A percentile compares a stretch with the other conserved stretches of the same genome.
Conservation (phyloP, 2,888 invertebrate species). For the Brachyptera putata region DNA sequence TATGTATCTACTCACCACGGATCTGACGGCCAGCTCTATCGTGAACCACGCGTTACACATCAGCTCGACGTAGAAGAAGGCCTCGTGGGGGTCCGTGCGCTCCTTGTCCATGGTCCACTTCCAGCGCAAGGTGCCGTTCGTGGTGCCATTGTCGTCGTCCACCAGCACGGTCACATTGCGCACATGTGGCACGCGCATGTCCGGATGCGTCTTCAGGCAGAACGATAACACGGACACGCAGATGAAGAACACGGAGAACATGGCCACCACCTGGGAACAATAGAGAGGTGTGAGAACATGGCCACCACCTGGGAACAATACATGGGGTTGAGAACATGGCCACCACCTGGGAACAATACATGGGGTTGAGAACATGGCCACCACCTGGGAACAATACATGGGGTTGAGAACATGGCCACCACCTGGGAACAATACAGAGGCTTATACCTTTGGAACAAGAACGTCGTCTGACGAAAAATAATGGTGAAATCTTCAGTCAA, state of each 20-base stretch:
- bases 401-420: too few species aligned
- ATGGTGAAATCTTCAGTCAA: too few species aligned
- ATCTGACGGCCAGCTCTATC: constrained; percentile 81
- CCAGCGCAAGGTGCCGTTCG: constrained; percentile 33
- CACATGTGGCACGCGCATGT: constrained; percentile 61
- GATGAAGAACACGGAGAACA: constrained; percentile 92
- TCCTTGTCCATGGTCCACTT: constrained; percentile 40
- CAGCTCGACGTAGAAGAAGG: constrained; percentile 89
- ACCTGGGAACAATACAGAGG: too few species aligned
- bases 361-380: too few species aligned
- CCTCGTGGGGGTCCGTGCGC: constrained; percentile 55
- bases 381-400: too few species aligned
- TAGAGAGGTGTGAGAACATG: too few species aligned
- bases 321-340: too few species aligned
- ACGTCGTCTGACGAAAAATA: too few species aligned
- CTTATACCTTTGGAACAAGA: too few species aligned
- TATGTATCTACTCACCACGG: constrained; percentile 72
- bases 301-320: too few species aligned
- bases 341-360: too few species aligned
- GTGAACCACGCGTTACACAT: constrained; percentile 96
- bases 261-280: constrained; percentile 73
- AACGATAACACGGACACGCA: constrained; percentile 93
- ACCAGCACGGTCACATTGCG: constrained; percentile 33
- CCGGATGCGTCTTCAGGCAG: constrained; percentile 93
- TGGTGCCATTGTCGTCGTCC: constrained; percentile 46